Base-by-base conservation (phyloP, 2,888 invertebrate species). In the Choristoneura rosaceana region DNA sequence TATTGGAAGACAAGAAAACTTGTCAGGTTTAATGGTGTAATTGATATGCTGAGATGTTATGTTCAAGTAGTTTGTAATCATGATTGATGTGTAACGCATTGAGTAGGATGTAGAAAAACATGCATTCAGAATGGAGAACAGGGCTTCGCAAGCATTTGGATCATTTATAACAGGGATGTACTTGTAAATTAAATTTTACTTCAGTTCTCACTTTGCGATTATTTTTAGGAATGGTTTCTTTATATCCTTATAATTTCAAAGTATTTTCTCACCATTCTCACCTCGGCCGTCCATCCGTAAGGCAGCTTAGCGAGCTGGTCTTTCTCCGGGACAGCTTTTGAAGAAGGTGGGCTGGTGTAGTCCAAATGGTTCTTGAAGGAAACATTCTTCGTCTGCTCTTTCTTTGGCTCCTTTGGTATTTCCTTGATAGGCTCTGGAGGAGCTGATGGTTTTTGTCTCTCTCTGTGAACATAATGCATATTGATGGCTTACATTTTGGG, bases 311-410 rank as follows among this genome's bases (percentile, higher is more conserved):
- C 94, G 0, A 94, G 86, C 77, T 94, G 94, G 66, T 94, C 94
- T 66, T 94, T 94, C 70, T 94, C 94, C 0, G 93, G 91, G 10
- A 94, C 91, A 25, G 92, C 88, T 73, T 93, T 93, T 0, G 91
- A 91, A 2, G 89, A 78, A 0, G 93, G 92, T 33, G 90, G 89
- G 68, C 92, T 93, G 38, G 94, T 93, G 80, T 92, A 93, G 81
- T 94, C 94, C 73, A 94, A 80, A 73, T 94, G 94, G 74, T 94
- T 94, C 78, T 94, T 94, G 80, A 94, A 94, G 0, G 94, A 94
- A 0, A 94, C 94, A 61, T 94, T 94, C 79, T 94, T 94, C 0
- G 94, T 94, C 58, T 90, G 91, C 75, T 94, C 94, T 65, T 93
- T 94, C 76, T 89, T 92, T 0, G 89, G 87, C 74, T 93, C 93